phyloP scores from a whole-genome alignment of 2,888 invertebrate species.

The Tholera decimalis region DNA sequence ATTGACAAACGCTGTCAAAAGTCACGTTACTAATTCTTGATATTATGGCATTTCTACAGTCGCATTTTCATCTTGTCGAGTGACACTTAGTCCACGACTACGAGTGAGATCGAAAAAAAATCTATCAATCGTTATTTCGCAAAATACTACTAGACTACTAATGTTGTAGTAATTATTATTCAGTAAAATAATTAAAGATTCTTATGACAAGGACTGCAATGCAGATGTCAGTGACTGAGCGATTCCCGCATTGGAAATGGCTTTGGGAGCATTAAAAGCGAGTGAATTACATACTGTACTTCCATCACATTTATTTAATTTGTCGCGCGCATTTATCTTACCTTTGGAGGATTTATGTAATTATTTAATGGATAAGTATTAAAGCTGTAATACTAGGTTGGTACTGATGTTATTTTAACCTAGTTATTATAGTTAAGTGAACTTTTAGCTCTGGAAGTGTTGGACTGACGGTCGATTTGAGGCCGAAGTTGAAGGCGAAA shows the following conservation, averaged over 20 bases:
- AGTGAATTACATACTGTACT: slow-evolving; percentile 45
- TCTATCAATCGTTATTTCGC: too few species aligned
- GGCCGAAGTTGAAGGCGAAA: too few species aligned
- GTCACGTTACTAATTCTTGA: too few species aligned
- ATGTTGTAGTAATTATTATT: too few species aligned
- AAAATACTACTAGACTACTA: too few species aligned
- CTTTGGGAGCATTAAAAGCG: slow-evolving; percentile 42
- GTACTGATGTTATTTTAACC: background rate
- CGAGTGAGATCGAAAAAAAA: too few species aligned
- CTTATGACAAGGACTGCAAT: slow-evolving; percentile 48
- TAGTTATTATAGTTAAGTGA: background rate
- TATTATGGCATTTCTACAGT: too few species aligned
- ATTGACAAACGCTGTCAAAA: too few species aligned
- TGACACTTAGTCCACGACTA: too few species aligned
- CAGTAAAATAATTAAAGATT: slow-evolving; percentile 8
- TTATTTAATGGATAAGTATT: slow-evolving; percentile 7
- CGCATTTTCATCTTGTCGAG: too few species aligned
- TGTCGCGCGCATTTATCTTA: slow-evolving; percentile 37
- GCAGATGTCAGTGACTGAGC: slow-evolving; percentile 46
- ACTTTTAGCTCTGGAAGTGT: too few species aligned
- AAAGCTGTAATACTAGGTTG: background rate
- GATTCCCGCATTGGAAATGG: slow-evolving; percentile 43
- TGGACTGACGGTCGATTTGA: too few species aligned
- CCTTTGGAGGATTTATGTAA: slow-evolving; percentile 27
- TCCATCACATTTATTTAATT: slow-evolving; percentile 50